Evolutionary conservation across 1,140 invertebrate genomes (phyloP).

Genomic region (Drosophila kikkawai): DNA sequence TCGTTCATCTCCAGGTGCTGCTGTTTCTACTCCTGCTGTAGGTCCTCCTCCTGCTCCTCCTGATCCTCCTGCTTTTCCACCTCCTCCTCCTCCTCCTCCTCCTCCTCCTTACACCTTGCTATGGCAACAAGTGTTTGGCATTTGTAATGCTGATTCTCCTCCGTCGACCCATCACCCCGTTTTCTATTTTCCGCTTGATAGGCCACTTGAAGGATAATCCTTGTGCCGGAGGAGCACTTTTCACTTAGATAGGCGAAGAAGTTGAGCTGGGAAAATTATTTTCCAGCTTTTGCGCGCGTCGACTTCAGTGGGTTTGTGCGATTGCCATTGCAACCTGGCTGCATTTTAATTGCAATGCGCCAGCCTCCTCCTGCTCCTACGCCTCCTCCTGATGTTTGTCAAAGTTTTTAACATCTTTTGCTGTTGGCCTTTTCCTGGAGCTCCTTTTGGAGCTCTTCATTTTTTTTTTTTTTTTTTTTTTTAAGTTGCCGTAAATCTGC

Average conservation of each 20-base stretch:
- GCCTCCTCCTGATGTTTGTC: conserved; percentile 19
- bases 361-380: not conserved
- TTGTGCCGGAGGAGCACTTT: conserved; percentile 30
- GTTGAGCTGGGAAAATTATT: conserved; percentile 64
- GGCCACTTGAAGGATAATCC: conserved; percentile 48
- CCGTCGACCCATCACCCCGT: conserved; percentile 1
- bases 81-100: not conserved
- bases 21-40: not conserved
- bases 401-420: conserved; percentile 60
- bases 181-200: conserved; percentile 42
- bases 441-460: conserved; percentile 21
- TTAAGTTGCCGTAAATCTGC: conserved; percentile 52
- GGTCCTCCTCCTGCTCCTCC: not conserved
- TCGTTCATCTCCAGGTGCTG: conserved; percentile 28
- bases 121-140: conserved; percentile 48
- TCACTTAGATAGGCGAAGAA: conserved; percentile 40
- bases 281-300: conserved; percentile 58
- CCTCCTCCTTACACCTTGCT: not conserved
- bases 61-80: not conserved
- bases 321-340: conserved; percentile 30
- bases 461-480: conserved; percentile 12
- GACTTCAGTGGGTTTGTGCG: not conserved
- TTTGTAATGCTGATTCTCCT: conserved; percentile 35
- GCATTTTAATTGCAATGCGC: conserved; percentile 67
- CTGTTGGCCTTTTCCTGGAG: conserved; percentile 14